phyloP scores from a whole-genome alignment of 2,888 invertebrate species.

The Homarus gammarus region DNA sequence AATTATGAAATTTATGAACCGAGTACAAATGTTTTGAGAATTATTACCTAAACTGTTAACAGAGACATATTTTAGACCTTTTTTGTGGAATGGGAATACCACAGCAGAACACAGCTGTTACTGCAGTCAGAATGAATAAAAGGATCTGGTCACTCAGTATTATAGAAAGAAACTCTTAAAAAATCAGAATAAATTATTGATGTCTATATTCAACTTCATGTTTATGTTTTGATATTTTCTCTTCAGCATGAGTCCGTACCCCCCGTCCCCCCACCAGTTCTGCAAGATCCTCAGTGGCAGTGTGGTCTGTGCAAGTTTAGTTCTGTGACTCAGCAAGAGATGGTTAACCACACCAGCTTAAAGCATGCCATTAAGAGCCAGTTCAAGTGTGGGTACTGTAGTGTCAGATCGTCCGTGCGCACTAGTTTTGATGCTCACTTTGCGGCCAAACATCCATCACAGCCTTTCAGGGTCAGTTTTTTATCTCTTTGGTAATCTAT shows the following conservation, averaged over 20 bases:
- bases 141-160: too few species aligned
- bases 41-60: too few species aligned
- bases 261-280: constrained; percentile 26
- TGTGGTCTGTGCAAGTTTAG: constrained; percentile 86
- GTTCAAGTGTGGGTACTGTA: constrained; percentile 86
- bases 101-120: too few species aligned
- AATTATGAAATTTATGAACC: too few species aligned
- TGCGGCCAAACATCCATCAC: constrained; percentile 82
- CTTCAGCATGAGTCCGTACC: constrained; percentile 4
- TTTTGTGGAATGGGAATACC: too few species aligned
- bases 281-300: constrained; percentile 81
- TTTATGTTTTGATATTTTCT: constrained; percentile 1
- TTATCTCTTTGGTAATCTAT: too few species aligned
- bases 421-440: constrained; percentile 84
- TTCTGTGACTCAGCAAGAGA: constrained; percentile 83
- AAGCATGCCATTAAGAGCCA: constrained; percentile 85
- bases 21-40: too few species aligned
- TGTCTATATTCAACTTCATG: constrained; percentile 22
- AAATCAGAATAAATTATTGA: not conserved
- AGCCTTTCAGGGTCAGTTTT: constrained; percentile 69
- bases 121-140: too few species aligned
- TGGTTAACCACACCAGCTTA: constrained; percentile 83
- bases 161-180: too few species aligned
- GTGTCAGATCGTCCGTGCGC: constrained; percentile 82
- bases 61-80: too few species aligned